Conservation (phyloP, 2,888 invertebrate species). For the Luperina testacea region DNA sequence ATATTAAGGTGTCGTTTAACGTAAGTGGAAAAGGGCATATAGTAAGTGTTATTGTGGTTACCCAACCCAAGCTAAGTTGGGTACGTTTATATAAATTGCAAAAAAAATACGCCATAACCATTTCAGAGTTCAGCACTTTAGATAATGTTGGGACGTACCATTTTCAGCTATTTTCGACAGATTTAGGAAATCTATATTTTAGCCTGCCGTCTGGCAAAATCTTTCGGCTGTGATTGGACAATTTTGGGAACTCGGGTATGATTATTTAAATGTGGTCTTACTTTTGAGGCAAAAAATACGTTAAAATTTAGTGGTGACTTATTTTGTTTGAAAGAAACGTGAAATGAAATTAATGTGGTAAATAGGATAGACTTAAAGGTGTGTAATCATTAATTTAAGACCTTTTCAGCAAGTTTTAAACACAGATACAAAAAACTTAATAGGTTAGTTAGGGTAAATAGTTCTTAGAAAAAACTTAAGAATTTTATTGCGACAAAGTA, state of each 20-base stretch:
- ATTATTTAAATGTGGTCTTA: slow-evolving; percentile 12
- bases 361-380: neutral
- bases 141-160: slow-evolving; percentile 12
- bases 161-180: neutral
- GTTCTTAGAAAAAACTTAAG: neutral
- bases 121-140: slow-evolving; percentile 13
- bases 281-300: neutral
- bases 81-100: neutral
- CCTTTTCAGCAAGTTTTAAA: neutral
- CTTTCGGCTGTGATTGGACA: slow-evolving; percentile 18
- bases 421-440: too few species aligned
- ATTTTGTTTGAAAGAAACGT: neutral
- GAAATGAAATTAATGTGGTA: neutral
- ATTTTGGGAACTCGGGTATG: slow-evolving; percentile 1
- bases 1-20: neutral
- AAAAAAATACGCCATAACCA: neutral
- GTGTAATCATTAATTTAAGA: neutral
- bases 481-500: neutral
- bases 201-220: neutral
- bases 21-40: neutral
- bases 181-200: neutral
- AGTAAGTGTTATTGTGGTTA: neutral
- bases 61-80: neutral
- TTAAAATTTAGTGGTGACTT: neutral
- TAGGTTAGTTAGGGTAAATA: neutral